A percentile compares a stretch with the other conserved stretches of the same genome.
Conservation (phyloP, 2,113 vertebrate species). For the Gallinago media region DNA sequence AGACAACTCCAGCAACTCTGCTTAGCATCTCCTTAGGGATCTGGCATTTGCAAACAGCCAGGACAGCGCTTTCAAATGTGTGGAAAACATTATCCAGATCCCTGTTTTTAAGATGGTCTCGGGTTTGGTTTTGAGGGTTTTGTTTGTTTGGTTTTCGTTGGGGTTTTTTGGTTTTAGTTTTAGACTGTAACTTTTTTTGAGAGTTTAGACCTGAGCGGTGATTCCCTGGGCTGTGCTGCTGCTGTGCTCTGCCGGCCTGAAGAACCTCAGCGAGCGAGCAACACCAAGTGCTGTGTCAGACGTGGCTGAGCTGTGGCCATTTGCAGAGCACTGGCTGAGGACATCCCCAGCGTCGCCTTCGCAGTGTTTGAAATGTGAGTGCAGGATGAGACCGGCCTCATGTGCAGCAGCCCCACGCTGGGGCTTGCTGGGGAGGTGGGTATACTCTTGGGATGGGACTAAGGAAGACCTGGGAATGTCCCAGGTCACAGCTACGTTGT, state of each 20-base stretch:
- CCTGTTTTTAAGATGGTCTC: not conserved
- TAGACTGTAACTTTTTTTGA: not conserved
- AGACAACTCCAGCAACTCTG: not conserved
- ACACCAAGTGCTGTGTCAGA: not conserved
- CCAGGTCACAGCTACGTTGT: rapidly evolving
- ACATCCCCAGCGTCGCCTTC: not conserved
- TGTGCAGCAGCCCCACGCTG: not conserved
- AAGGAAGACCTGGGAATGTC: not conserved
- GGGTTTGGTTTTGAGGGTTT: not conserved
- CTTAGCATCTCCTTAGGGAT: slow-evolving; percentile 45
- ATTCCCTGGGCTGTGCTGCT: not conserved
- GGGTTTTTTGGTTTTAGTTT: not conserved
- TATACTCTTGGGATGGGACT: not conserved
- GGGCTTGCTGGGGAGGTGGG: not conserved
- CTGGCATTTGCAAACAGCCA: slow-evolving; percentile 47
- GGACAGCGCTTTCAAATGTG: not conserved
- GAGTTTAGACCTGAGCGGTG: not conserved
- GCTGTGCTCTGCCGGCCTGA: not conserved
- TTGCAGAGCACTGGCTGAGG: not conserved
- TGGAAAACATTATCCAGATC: slow-evolving; percentile 46
- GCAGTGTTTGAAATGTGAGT: not conserved
- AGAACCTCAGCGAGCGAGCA: not conserved
- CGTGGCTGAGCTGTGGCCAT: not conserved
- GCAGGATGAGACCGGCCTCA: not conserved
- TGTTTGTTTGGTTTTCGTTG: not conserved